Evolutionary conservation across 2,797 vertebrate genomes (phyloP).

Genomic region (Siniperca obscura): DNA sequence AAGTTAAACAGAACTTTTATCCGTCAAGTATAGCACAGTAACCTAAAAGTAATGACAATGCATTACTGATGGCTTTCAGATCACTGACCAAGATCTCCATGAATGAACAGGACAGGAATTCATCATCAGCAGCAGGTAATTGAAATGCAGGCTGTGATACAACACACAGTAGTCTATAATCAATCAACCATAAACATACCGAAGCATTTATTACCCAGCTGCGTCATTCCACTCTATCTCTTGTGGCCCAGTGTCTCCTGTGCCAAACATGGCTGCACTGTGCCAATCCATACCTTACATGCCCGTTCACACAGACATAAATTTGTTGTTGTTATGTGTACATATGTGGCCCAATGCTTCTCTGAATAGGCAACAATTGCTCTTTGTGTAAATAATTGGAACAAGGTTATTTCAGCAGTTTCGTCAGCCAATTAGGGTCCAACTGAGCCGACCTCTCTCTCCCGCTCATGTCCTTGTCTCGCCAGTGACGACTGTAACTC

Average conservation of each 20-base stretch:
- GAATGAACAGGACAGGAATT: slow-evolving; percentile 48
- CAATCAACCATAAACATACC: slow-evolving; percentile 59
- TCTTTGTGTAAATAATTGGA: slow-evolving; percentile 82
- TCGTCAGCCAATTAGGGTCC: slow-evolving; percentile 77
- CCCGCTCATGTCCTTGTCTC: slow-evolving; percentile 48
- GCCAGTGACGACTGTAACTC: slow-evolving; percentile 42
- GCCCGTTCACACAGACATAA: slow-evolving; percentile 57
- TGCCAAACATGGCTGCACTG: slow-evolving; percentile 35
- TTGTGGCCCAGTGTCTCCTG: neutral
- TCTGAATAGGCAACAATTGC: slow-evolving; percentile 69
- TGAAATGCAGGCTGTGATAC: slow-evolving; percentile 45
- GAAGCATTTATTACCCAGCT: slow-evolving; percentile 40
- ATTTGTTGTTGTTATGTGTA: slow-evolving; percentile 69
- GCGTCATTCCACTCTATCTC: slow-evolving; percentile 19
- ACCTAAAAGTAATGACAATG: slow-evolving; percentile 3
- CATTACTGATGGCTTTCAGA: slow-evolving; percentile 1
- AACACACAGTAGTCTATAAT: slow-evolving; percentile 40
- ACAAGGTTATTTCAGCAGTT: slow-evolving; percentile 74
- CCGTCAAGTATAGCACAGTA: neutral
- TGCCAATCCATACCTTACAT: slow-evolving; percentile 49
- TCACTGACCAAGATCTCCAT: slow-evolving; percentile 17
- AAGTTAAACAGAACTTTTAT: neutral
- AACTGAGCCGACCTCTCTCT: slow-evolving; percentile 42
- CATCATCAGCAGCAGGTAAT: slow-evolving; percentile 35
- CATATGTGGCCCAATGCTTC: slow-evolving; percentile 61